A percentile compares a stretch with the other conserved stretches of the same genome.
These are phyloP conservation scores for Morpho deidamia DNA, from an alignment of 2,888 invertebrate species.

Conservation along the genomic window DNA sequence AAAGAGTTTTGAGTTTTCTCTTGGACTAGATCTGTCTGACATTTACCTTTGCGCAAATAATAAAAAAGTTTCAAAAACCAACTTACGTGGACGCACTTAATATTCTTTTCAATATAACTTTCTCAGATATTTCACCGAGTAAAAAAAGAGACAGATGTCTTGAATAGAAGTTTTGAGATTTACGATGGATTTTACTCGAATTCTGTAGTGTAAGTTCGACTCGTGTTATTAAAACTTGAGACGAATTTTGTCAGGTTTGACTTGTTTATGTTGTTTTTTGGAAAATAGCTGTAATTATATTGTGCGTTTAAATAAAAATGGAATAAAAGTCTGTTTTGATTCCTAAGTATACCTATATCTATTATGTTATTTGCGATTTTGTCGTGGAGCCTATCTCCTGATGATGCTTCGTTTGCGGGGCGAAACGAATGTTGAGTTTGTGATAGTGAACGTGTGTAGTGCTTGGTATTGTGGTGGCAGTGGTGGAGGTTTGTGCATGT, in stretches of 20 bases:
- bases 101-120: conserved; percentile 23
- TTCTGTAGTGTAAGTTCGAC: conserved; percentile 19
- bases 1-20: neutral
- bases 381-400: too few species aligned
- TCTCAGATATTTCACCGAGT: conserved; percentile 21
- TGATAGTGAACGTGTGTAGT: too few species aligned
- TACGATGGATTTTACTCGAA: conserved; percentile 24
- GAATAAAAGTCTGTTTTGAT: too few species aligned
- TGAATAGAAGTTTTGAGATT: conserved; percentile 27
- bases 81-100: conserved; percentile 17
- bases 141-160: conserved; percentile 24
- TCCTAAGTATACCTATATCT: too few species aligned
- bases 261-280: neutral
- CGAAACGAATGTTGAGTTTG: too few species aligned
- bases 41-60: conserved; percentile 18
- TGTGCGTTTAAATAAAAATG: too few species aligned
- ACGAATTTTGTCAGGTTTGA: conserved; percentile 5
- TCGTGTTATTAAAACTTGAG: conserved; percentile 25
- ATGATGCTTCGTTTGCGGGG: too few species aligned
- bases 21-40: conserved; percentile 9
- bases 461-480: too few species aligned
- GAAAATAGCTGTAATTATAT: too few species aligned
- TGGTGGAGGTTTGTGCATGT: too few species aligned
- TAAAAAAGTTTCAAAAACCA: conserved; percentile 15
- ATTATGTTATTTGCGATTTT: too few species aligned